Percentiles rank a stretch among this genome's conserved stretches.
Evolutionary conservation across 2,888 invertebrate genomes (phyloP).

Genomic region (Noctua janthina): DNA sequence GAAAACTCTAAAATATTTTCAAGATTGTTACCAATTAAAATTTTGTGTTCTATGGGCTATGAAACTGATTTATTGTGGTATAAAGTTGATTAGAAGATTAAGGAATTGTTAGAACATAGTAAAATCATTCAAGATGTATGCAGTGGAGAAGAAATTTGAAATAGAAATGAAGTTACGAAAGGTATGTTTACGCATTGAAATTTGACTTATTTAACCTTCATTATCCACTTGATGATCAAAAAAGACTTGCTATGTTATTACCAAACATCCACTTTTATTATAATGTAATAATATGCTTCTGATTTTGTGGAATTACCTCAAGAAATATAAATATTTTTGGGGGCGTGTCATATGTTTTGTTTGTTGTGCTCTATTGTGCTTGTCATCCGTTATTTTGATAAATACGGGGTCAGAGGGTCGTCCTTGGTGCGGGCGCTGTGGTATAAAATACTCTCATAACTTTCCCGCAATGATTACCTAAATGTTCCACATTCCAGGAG

Average conservation of each 20-base stretch:
- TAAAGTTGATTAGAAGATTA: not conserved
- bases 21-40: not conserved
- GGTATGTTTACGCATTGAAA: conserved; percentile 76
- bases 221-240: not conserved
- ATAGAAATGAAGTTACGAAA: conserved; percentile 91
- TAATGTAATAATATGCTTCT: not conserved
- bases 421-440: not conserved
- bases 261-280: not conserved
- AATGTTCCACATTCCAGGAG: conserved; percentile 87
- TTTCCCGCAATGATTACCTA: not conserved
- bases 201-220: conserved; percentile 10
- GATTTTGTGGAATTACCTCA: not conserved
- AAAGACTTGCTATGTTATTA: not conserved
- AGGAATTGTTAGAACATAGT: not conserved
- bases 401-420: not conserved
- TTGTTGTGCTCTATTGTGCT: not conserved
- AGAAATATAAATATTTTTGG: conserved; percentile 7
- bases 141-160: conserved; percentile 90
- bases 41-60: not conserved
- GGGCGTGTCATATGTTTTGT: conserved; percentile 49
- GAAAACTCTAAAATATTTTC: conserved; percentile 3
- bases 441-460: not conserved
- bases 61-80: not conserved
- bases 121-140: conserved; percentile 78
- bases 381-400: not conserved